Percentiles rank a stretch among this genome's conserved stretches.
phyloP scores from a whole-genome alignment of 2,888 invertebrate species.

The Sylvicola fuscatus region DNA sequence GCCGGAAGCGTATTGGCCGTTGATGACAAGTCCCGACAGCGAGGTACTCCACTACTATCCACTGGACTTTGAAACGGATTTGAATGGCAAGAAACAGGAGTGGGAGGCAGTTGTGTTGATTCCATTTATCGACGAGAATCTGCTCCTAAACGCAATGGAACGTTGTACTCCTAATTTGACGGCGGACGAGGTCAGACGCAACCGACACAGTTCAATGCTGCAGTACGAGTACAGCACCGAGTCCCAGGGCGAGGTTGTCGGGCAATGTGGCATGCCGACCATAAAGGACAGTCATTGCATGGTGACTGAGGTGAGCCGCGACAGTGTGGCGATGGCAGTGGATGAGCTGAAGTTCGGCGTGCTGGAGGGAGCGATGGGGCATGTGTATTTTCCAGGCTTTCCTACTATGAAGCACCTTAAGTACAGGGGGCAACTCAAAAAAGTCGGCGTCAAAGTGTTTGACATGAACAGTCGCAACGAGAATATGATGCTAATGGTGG shows the following conservation, averaged over 20 bases:
- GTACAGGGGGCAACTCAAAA: constrained; percentile 41
- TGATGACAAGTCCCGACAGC: constrained; percentile 51
- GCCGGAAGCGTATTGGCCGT: constrained; percentile 52
- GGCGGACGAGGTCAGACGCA: constrained; percentile 49
- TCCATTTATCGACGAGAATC: constrained; percentile 69
- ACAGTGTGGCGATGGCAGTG: constrained; percentile 25
- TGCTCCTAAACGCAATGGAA: constrained; percentile 29
- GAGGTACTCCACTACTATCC: constrained; percentile 89
- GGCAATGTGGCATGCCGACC: constrained; percentile 38
- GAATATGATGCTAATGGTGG: constrained; percentile 59
- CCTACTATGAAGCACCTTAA: constrained; percentile 74
- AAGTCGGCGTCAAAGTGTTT: constrained; percentile 68
- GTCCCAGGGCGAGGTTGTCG: constrained; percentile 30
- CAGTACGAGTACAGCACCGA: constrained; percentile 45
- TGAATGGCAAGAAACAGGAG: constrained; percentile 88
- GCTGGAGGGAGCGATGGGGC: constrained; percentile 40
- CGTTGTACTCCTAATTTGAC: constrained; percentile 42
- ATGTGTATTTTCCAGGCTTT: constrained; percentile 73
- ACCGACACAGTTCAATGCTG: constrained; percentile 72
- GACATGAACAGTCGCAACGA: constrained; percentile 62
- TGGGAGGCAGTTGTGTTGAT: constrained; percentile 93
- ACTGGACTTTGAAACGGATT: constrained; percentile 70
- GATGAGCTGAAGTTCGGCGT: constrained; percentile 45
- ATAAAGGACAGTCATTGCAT: constrained; percentile 20
- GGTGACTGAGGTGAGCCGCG: constrained; percentile 13